Evolutionary conservation across 1,140 invertebrate species (phyloP), one percentile per base, ranked within the genome.

Genomic region (Cherax quadricarinatus): DNA sequence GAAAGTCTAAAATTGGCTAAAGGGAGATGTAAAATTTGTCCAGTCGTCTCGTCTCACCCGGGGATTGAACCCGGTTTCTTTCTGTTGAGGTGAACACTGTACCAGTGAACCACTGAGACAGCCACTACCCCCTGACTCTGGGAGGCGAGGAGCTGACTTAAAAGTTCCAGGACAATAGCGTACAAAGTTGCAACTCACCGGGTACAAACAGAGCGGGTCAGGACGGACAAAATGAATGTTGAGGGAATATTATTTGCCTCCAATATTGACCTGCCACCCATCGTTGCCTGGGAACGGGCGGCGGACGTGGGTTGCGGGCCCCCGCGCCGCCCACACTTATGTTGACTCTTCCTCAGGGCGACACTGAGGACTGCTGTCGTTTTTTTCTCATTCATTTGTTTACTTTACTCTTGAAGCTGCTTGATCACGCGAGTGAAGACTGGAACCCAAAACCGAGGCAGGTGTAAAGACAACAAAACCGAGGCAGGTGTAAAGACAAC

Each of bases 121-220:
- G 30, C 2, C 30, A 41, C 30, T 41, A 41, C 30, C 30, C 30
- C 30, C 30, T 41, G 30, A 2, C 30, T 41, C 30, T 41, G 30
- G 30, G 30, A 41, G 53, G 3, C 9, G 53, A 14, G 53, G 53
- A 75, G 70, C 70, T 12, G n/a, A 3, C 24, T 7, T 21, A 75
- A 75, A 30, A 30, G 21, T 30, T n/a, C 24, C 24, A 5, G 70
- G 70, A 75, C 70, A 75, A 75, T 75, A n/a, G 70, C 70, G 70
- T 3, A 12, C 70, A 75, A 75, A 75, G n/a, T 30, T 75, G 70
- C 70, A 75, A 75, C 70, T 75, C 70, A 75, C 70, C 24, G 70
- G 24, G 70, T 75, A 75, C 70, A 75, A 75, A 75, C 70, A 75
- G n/a, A 75, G n/a, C 70, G 70, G 21, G 70, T 16, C 70, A 75